Evolutionary conservation across 2,113 vertebrate species (phyloP), one percentile per base, ranked within the genome.

Genomic region (Dromaius novaehollandiae): DNA sequence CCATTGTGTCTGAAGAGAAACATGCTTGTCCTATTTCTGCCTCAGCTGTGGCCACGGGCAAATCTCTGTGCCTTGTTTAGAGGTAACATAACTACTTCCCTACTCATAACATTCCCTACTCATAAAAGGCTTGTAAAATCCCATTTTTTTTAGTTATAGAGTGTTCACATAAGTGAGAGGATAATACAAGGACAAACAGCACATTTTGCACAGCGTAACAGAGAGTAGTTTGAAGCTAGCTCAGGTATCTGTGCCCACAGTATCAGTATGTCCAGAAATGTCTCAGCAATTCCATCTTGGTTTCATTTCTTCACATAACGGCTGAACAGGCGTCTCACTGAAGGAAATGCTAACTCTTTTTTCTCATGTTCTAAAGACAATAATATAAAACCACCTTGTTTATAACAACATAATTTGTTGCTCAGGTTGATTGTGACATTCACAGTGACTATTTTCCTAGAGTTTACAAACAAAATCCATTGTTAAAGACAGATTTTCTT

Each of bases 371-470:
- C 53, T 65, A 69, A 40, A 71, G 32, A 30, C 40, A 32, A 36
- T 20, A 55, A 46, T 65, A 28, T 25, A 56, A 74, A 66, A 18
- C 13, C 13, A 19, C 36, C 16, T 50, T 87, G 38, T 94, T 96
- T 87, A 85, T 15, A 85, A 48, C 87, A 82, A 92, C 71, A 90
- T 44, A 63, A 18, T 69, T 80, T 65, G 80, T 94, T 94, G 82
- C 85, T 93, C 60, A 83, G 65, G 74, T 66, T 28, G 53, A 26
- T 20, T 36, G 28, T 15, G 19, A 63, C n/a, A 66, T 53, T 60
- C 38, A 51, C 79, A 74, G 84, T 82, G 79, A 85, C 68, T 51
- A 40, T 92, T 71, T 79, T 91, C 32, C n/a, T 75, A 69, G 68
- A 73, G 22, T 65, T 66, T 81, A 9, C 65, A 42, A 68, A 8